Conservation (phyloP, 2,888 invertebrate genomes). For the Microctonus hyperodae region DNA sequence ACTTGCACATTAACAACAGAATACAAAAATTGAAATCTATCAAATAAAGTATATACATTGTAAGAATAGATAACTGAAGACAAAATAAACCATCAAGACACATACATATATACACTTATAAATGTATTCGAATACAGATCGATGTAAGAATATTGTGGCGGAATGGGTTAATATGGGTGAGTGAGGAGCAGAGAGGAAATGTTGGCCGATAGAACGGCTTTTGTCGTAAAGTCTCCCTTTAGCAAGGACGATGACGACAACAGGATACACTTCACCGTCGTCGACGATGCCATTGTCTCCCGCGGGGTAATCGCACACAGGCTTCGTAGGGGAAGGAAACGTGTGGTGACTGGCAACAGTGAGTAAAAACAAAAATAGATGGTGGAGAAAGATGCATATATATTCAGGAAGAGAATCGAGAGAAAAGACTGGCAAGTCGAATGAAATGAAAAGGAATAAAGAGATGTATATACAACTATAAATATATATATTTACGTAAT, state of each 20-base stretch:
- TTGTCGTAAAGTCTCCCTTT: constrained; percentile 23
- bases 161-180: neutral
- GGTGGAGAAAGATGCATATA: constrained; percentile 10
- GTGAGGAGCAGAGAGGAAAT: neutral
- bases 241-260: constrained; percentile 9
- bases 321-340: neutral
- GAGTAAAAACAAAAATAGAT: constrained; percentile 1
- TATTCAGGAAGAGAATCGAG: neutral
- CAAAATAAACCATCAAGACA: too few relatives aligned
- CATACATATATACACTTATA: too few relatives aligned
- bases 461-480: neutral
- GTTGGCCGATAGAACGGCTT: constrained; percentile 5
- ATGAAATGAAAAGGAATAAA: neutral
- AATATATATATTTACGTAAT: neutral
- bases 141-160: neutral
- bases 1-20: too few relatives aligned
- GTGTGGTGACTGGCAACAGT: neutral
- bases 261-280: constrained; percentile 5
- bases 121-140: neutral
- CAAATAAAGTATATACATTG: too few relatives aligned
- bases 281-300: constrained; percentile 17
- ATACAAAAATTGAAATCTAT: neutral
- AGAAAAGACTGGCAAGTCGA: neutral
- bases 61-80: too few relatives aligned
- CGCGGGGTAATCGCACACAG: constrained; percentile 20